Conservation (phyloP, 2,797 vertebrate species). For the Malurus leucopterus region DNA sequence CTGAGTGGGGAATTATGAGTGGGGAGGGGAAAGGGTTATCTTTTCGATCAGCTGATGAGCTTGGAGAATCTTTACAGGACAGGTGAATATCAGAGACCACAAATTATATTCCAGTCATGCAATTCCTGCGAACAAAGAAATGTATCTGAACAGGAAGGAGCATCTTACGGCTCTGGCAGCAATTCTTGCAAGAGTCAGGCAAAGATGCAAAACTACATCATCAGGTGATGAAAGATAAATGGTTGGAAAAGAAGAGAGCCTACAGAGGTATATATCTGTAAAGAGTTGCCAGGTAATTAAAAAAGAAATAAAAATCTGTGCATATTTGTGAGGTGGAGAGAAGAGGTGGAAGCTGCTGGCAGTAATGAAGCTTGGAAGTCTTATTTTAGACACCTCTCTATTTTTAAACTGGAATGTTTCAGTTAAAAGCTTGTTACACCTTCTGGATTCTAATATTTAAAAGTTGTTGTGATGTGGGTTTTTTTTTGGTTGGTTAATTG, state of each 20-base stretch:
- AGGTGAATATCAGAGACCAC: not conserved
- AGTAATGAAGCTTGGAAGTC: not conserved
- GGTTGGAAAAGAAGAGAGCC: not conserved
- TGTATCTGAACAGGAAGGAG: not conserved
- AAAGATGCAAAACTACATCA: constrained; percentile 2
- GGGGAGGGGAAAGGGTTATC: not conserved
- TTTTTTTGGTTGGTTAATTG: not conserved
- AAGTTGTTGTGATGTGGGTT: not conserved
- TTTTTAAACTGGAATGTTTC: not conserved
- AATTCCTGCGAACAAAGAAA: not conserved
- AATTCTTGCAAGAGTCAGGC: not conserved
- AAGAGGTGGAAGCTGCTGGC: not conserved
- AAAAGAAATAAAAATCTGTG: not conserved
- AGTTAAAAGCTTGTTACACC: not conserved
- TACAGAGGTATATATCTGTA: not conserved
- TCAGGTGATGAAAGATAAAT: constrained; percentile 9
- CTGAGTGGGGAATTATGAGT: not conserved
- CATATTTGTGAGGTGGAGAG: not conserved
- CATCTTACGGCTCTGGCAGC: not conserved
- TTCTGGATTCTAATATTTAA: not conserved
- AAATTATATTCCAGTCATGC: not conserved
- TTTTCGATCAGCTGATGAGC: not conserved
- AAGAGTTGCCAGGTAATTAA: not conserved
- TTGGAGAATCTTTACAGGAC: not conserved
- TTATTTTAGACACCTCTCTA: not conserved